Evolutionary conservation across 2,113 vertebrate species (phyloP).

Genomic region (Fukomys damarensis): DNA sequence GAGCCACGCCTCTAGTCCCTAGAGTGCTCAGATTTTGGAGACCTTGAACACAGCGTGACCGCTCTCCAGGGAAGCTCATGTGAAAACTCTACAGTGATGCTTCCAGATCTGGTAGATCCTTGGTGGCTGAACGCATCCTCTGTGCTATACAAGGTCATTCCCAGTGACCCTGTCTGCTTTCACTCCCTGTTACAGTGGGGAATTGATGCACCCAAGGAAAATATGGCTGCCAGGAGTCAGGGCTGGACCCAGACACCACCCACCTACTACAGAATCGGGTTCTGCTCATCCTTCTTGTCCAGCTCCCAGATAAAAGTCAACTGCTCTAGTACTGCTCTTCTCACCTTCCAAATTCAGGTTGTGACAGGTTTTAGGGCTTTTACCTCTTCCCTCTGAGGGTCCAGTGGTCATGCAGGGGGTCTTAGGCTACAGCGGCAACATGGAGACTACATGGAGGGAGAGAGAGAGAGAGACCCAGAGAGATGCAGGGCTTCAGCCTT

Average conservation of each 20-base stretch:
- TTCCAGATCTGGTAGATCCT: background rate
- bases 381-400: background rate
- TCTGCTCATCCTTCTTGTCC: background rate
- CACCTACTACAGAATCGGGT: background rate
- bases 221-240: too few species aligned
- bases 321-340: background rate
- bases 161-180: background rate
- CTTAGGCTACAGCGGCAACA: background rate
- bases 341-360: background rate
- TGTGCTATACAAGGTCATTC: too few species aligned
- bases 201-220: background rate
- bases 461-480: background rate
- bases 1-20: background rate
- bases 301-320: rapidly evolving
- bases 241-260: too few species aligned
- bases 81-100: background rate
- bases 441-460: background rate
- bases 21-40: background rate
- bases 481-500: background rate
- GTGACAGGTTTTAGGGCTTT: background rate
- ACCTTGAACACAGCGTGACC: background rate
- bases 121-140: too few species aligned
- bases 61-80: background rate
- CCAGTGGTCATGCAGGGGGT: background rate
- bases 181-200: background rate